Percentiles rank a stretch among this genome's conserved stretches.
Evolutionary conservation across 1,140 invertebrate species (phyloP).

Genomic region (Pogonomyrmex californicus): DNA sequence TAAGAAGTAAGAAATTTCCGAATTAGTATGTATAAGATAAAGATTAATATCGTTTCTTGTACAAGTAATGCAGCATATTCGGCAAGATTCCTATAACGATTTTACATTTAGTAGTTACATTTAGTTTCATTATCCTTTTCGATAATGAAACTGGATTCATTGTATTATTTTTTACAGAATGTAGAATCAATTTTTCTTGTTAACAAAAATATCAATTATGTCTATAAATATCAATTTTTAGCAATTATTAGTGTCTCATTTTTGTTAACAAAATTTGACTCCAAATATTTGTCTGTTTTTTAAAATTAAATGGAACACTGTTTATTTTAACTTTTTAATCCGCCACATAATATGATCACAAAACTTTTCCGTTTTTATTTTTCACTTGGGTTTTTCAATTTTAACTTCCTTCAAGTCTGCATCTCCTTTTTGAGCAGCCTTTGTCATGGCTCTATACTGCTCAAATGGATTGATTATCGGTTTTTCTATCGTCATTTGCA

Average conservation of each 20-base stretch:
- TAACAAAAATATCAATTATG: conserved; percentile 9
- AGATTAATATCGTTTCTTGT: conserved; percentile 25
- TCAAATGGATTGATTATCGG: conserved; percentile 71
- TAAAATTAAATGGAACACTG: neutral
- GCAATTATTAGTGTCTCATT: neutral
- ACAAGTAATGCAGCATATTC: neutral
- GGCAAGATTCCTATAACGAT: neutral
- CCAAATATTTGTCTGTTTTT: neutral
- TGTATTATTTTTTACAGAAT: neutral
- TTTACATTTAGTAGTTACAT: neutral
- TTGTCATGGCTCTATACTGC: conserved; percentile 69
- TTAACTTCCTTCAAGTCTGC: conserved; percentile 61
- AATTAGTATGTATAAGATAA: neutral
- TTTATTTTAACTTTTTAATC: neutral
- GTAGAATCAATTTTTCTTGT: neutral
- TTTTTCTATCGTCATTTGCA: conserved; percentile 76
- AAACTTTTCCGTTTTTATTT: neutral
- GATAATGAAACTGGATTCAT: neutral
- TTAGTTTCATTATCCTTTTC: neutral
- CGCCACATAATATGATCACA: neutral
- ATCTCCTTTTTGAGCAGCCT: conserved; percentile 20
- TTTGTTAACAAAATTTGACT: neutral
- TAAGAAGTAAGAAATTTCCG: neutral
- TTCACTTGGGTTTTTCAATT: conserved; percentile 38
- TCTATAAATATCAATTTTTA: neutral